Evolutionary conservation across 2,888 invertebrate genomes (phyloP).

Genomic region (Allygus modestus): DNA sequence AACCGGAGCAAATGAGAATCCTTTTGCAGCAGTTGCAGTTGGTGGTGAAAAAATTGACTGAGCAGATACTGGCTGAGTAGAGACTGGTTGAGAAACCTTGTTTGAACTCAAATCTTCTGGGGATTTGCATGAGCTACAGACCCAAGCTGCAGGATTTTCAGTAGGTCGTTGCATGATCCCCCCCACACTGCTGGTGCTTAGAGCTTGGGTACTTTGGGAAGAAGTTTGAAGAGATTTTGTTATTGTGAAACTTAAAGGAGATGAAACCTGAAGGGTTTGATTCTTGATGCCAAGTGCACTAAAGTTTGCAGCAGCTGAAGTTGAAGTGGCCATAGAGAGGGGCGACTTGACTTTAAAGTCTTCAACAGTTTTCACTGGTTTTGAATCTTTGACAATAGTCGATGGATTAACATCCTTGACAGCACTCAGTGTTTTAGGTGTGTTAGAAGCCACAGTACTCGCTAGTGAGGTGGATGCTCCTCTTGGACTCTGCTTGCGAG

Average conservation of each 20-base stretch:
- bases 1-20: constrained; percentile 51
- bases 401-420: background rate
- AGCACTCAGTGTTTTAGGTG: background rate
- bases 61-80: constrained; percentile 13
- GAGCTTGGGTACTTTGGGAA: background rate
- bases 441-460: background rate
- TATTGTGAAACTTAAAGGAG: background rate
- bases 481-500: background rate
- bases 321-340: background rate
- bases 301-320: background rate
- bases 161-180: background rate
- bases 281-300: background rate
- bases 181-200: background rate
- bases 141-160: background rate
- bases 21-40: constrained; percentile 39
- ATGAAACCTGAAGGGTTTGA: background rate
- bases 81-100: background rate
- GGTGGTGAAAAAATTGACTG: background rate
- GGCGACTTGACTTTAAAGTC: background rate
- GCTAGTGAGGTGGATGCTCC: background rate
- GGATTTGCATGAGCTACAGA: constrained; percentile 29
- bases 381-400: background rate
- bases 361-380: background rate
- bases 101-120: background rate
- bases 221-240: background rate